Evolutionary conservation across 2,888 invertebrate genomes (phyloP).

Genomic region (Uloborus plumipes): DNA sequence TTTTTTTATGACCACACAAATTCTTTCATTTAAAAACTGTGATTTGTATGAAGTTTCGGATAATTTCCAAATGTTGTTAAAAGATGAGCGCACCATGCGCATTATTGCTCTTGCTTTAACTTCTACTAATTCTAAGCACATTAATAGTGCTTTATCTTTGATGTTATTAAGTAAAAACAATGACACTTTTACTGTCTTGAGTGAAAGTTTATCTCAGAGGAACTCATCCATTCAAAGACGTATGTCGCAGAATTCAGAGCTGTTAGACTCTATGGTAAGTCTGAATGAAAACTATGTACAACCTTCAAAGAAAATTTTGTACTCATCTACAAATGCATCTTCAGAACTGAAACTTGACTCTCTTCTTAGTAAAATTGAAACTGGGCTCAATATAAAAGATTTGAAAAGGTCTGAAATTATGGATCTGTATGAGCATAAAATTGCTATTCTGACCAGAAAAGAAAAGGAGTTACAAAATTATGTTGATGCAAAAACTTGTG

Average conservation of each 20-base stretch:
- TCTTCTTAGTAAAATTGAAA: constrained; percentile 36
- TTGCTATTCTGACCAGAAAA: constrained; percentile 47
- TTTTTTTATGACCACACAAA: constrained; percentile 34
- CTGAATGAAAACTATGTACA: not conserved
- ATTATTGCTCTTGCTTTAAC: constrained; percentile 34
- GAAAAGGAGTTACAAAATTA: constrained; percentile 55
- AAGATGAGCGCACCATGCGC: constrained; percentile 15
- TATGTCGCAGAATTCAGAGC: constrained; percentile 10
- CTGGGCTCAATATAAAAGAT: constrained; percentile 55
- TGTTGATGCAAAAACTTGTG: constrained; percentile 50
- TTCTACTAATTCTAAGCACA: constrained; percentile 20
- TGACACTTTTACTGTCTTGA: constrained; percentile 19
- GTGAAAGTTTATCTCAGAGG: constrained; percentile 23
- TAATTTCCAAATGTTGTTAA: constrained; percentile 14
- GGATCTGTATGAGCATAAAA: constrained; percentile 60
- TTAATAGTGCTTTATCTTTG: constrained; percentile 26
- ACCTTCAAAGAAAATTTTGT: constrained; percentile 20
- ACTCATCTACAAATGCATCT: not conserved
- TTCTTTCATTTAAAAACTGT: constrained; percentile 4
- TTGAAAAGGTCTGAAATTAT: constrained; percentile 57
- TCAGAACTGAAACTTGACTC: constrained; percentile 31
- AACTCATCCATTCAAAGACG: constrained; percentile 19
- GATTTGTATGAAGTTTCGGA: constrained; percentile 1
- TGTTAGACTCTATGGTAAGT: not conserved
- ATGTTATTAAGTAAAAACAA: constrained; percentile 17